Conservation (phyloP, 1,140 invertebrate genomes). For the Melipona quadrifasciata region DNA sequence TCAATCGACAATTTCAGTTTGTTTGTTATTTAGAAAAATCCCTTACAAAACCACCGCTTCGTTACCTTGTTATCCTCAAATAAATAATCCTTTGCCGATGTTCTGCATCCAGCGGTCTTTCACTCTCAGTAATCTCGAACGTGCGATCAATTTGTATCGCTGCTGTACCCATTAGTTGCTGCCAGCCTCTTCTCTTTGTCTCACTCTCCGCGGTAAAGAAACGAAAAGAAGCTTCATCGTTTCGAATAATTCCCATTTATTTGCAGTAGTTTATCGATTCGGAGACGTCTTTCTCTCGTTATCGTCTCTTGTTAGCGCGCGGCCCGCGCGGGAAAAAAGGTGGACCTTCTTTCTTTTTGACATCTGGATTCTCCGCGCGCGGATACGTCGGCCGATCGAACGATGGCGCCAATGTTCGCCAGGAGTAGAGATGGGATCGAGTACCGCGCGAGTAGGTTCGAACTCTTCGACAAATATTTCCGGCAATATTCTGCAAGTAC, state of each 20-base stretch:
- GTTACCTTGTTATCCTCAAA: background rate
- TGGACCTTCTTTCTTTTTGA: slow-evolving; percentile 40
- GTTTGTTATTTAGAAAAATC: background rate
- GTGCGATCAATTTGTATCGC: slow-evolving; percentile 9
- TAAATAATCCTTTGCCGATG: background rate
- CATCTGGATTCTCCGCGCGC: slow-evolving; percentile 33
- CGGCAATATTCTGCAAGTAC: too few relatives aligned
- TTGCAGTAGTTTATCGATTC: slow-evolving; percentile 41
- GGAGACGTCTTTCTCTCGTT: slow-evolving; percentile 34
- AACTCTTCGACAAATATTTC: too few relatives aligned
- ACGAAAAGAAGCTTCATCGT: background rate
- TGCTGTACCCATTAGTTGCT: background rate
- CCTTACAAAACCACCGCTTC: too few relatives aligned
- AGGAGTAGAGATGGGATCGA: too few relatives aligned
- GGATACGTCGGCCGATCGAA: slow-evolving; percentile 42
- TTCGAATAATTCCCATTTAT: slow-evolving; percentile 38
- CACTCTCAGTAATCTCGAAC: background rate
- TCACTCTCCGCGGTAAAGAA: background rate
- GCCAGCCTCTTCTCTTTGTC: background rate
- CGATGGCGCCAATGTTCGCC: background rate
- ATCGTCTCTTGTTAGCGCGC: slow-evolving; percentile 38
- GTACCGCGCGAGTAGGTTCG: too few relatives aligned
- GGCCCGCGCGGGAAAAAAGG: background rate
- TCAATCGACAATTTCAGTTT: background rate
- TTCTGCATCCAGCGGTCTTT: background rate